Evolutionary conservation across 2,888 invertebrate genomes (phyloP), one percentile per base, ranked within the genome.

Genomic region (Drosophila sordidula): DNA sequence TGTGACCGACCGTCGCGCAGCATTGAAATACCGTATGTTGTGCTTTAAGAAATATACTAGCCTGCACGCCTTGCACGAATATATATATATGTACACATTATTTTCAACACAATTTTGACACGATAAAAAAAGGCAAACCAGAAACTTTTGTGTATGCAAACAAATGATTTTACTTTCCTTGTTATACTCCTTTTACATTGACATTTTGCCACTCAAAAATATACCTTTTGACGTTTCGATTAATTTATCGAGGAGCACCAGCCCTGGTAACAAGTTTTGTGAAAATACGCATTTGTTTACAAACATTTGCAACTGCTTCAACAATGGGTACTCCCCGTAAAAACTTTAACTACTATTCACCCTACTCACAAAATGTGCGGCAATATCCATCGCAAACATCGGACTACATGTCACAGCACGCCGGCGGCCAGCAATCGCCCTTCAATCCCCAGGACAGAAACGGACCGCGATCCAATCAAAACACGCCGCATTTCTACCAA

Each of bases 301-400:
- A 39, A 59, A 61, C 42, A 62, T 25, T 41, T 34, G 5, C 6
- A 39, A 42, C n/a, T 36, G 2, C 2, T 5, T 26, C 1, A 54
- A 44, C n/a, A 52, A 91, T 91, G 91, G 70, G 77, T 5, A 87
- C 88, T 0, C 90, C 91, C 0, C 77, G 78, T 3, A 87, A 83
- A 54, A 80, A 75, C 22, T 70, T 57, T 4, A 75, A 64, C 39
- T 85, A 82, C 22, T 75, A 69, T 18, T 82, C 90, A 2, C 90
- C 91, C 0, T 91, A 90, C 36, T 72, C 80, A 5, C 77, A 83
- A 25, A 75, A 77, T 18, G 26, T 77, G 18, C 47, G 67, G 0
- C 80, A 87, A 39, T 92, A 91, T 75, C 91, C 91, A 0, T 91
- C 91, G n/a, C 92, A 91, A 46, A 78, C 89, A 0, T 74, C 79